Base-by-base conservation (phyloP, 2,113 vertebrate species). In the Thymallus thymallus region DNA sequence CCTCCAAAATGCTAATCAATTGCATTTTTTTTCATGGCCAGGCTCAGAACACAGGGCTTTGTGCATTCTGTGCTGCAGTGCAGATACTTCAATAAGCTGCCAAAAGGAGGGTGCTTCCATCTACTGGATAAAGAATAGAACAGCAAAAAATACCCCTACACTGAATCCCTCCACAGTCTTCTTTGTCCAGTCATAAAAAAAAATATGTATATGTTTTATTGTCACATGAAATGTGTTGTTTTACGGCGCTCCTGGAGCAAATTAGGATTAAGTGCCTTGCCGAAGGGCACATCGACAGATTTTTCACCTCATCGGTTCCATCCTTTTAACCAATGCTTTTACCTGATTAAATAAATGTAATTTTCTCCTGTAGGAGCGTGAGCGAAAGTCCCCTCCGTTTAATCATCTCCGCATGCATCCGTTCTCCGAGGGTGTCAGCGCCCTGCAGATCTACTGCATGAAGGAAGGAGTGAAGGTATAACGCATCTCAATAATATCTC, bases 371-470 rank as follows among this genome's bases (percentile, higher is more conserved):
- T 87, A 99, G 98, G 98, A 99, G 84, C 94, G 98, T 80, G 98
- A 99, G 85, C 93, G 98, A 79, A 93, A 94, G 45, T 99, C 98
- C 0, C 98, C 98, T 87, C 97, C 96, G 0, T 99, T 98, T 88
- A 99, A 95, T 88, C 96, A 95, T 87, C 94, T 98, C 71, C 95
- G 97, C 69, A 97, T 99, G 88, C 97, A 98, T 82, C 98, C 98
- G 1, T 99, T 99, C 89, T 95, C 97, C 10, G 97, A 98, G 84
- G 98, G 98, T 73, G 95, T 99, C 87, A 99, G 98, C 48, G 97
- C 98, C 7, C 93, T 99, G 0, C 98, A 99, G 91, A 98, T 99
- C 89, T 99, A 99, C 92, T 99, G 98, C 77, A 98, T 99, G 95
- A 98, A 99, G 86, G 97, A 99, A 88, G 98, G 97, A 20, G 98